Evolutionary conservation across 2,113 vertebrate species (phyloP), one percentile per base, ranked within the genome.

Genomic region (Morone saxatilis): DNA sequence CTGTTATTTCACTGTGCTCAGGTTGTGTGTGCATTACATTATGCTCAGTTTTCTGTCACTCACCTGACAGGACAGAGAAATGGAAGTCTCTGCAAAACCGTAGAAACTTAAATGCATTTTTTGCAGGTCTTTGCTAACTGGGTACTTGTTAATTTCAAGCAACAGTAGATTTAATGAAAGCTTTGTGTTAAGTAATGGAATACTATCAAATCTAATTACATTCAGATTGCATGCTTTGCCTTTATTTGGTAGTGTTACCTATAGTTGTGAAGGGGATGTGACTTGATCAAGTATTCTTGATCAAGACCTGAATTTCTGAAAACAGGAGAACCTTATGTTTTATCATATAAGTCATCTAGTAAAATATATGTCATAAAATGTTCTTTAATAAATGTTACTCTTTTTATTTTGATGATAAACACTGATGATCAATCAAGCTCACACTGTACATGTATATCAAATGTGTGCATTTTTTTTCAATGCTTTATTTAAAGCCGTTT

Each of bases 111-210:
- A 72, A 7, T 22, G 4, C 6, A 3, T 31, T 45, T 76, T 36
- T 50, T 16, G 22, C 14, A 25, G 7, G 65, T 61, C 36, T 68
- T 53, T 61, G 22, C 20, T 53, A 38, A 59, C 7, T 4, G 19
- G 45, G 17, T 40, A 38, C 19, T n/a, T 19, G n/a, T 51, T 85
- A 1, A 75, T 85, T 85, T 71, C n/a, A 70, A 56, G 71, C 70
- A 63, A 63, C 54, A 54, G 63, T 56, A 60, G 40, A 47, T 61
- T 69, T 67, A 53, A 78, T 73, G 50, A n/a, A 47, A 61, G 59
- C 16, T 71, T 65, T 77, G 25, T 77, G 31, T 51, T 71, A 16
- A 25, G 16, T 83, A 43, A 53, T 60, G 31, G 75, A 76, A 70
- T 54, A 62, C 65, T 12, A 57, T 65, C 38, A 61, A 47, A 63